Evolutionary conservation across 2,797 vertebrate genomes (phyloP), one percentile per base, ranked within the genome.

Genomic region (Mallotus villosus): DNA sequence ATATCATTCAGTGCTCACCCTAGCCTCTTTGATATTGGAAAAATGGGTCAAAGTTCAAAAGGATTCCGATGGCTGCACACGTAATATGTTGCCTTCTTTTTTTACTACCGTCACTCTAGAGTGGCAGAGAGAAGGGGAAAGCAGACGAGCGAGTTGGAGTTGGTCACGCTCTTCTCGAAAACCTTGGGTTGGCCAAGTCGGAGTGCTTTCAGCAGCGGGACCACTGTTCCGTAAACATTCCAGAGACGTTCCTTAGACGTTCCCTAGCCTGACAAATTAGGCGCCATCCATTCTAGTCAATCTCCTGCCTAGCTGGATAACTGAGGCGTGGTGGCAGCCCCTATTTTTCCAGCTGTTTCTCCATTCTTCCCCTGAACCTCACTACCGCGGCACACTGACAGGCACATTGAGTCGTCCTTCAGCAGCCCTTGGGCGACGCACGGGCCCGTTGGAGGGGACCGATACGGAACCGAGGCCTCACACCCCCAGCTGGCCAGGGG

Each of bases 241-340:
- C 86, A 62, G 41, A 16, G 74, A 69, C 14, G 72, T 74, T 81
- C 78, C 75, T 67, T 73, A 46, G 72, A 46, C 63, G 37, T 78
- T 81, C 78, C 79, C 5, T n/a, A 5, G 51, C 16, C 51, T 17
- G 51, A 55, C 51, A n/a, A 55, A 55, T 55, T 8, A 37, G 82
- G 78, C 58, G 81, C 83, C 84, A 81, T 84, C 80, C 84, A 78
- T 85, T 84, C 84, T 71, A 25, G 77, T 84, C 82, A 84, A 76
- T 72, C 87, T 58, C 63, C 17, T 29, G 22, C 22, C 24, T 17
- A 9, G 53, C 3, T 58, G 51, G n/a, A 58, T 16, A 22, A 41
- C 32, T 17, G 17, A 37, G 37, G 11, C 12, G 24, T 22, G n/a
- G 68, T 17, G 16, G 24, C 32, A 21, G 63, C 37, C 37, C 22